Percentiles rank a stretch among this genome's conserved stretches.
phyloP scores from a whole-genome alignment of 2,888 invertebrate species.

The Criorhina ranunculi region DNA sequence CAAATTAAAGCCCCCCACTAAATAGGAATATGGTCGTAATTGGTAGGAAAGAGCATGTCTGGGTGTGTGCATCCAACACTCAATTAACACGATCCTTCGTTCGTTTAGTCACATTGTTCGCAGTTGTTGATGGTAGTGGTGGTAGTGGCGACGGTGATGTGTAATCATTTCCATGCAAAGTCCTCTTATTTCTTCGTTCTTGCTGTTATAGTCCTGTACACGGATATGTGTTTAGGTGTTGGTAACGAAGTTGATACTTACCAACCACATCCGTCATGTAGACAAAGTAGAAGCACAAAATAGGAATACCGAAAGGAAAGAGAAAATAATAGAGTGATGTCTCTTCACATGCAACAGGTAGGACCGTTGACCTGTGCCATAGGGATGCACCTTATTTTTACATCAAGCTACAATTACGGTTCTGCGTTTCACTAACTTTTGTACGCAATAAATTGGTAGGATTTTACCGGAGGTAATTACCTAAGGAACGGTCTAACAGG shows the following conservation, averaged over 20 bases:
- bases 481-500: no score
- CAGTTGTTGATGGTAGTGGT: no score
- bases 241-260: background rate
- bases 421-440: no score
- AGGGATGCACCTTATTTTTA: background rate
- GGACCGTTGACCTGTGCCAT: background rate
- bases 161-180: slow-evolving; percentile 3
- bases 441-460: no score
- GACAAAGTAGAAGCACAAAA: slow-evolving; percentile 25
- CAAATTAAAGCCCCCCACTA: slow-evolving; percentile 34
- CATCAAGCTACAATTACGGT: no score
- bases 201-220: background rate
- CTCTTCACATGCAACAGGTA: background rate
- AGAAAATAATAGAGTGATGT: background rate
- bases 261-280: slow-evolving; percentile 30
- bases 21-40: slow-evolving; percentile 37
- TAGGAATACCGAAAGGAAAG: slow-evolving; percentile 5
- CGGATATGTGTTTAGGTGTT: background rate
- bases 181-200: slow-evolving; percentile 6
- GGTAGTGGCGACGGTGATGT: slow-evolving; percentile 13
- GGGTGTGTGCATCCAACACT: slow-evolving; percentile 38
- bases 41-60: slow-evolving; percentile 31
- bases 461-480: no score
- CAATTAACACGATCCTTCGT: slow-evolving; percentile 51
- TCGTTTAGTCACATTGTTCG: slow-evolving; percentile 62